Conservation (phyloP, 2,113 vertebrate species). For the Eulacestoma nigropectus region DNA sequence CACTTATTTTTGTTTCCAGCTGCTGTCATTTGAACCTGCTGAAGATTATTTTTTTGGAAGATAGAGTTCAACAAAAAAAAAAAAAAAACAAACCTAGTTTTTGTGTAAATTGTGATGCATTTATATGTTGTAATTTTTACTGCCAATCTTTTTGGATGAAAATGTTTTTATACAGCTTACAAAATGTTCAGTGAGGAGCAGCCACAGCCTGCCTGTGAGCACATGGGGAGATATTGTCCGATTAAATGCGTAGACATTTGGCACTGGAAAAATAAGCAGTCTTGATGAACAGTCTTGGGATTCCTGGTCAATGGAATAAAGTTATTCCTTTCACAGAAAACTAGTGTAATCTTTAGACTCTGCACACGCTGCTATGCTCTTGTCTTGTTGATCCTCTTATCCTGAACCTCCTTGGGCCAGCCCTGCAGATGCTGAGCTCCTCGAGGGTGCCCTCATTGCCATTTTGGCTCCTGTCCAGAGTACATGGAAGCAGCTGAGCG, state of each 20-base stretch:
- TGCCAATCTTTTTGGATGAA: conserved; percentile 76
- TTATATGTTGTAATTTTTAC: conserved; percentile 78
- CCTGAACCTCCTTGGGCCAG: background rate
- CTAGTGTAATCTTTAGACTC: conserved; percentile 28
- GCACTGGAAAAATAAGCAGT: conserved; percentile 50
- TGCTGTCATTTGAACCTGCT: conserved; percentile 68
- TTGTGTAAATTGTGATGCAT: conserved; percentile 69
- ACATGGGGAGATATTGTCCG: background rate
- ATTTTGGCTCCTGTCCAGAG: background rate
- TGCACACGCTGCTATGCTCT: accelerated
- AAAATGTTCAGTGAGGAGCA: conserved; percentile 57
- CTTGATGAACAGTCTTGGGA: conserved; percentile 53
- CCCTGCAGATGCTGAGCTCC: background rate
- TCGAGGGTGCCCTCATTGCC: background rate
- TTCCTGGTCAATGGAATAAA: conserved; percentile 70
- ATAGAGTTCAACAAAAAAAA: conserved; percentile 55
- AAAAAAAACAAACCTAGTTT: conserved; percentile 52
- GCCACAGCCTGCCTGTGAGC: conserved; percentile 51
- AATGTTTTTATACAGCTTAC: conserved; percentile 77
- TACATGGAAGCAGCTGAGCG: background rate
- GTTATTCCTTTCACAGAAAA: conserved; percentile 66
- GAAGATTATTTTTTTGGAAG: conserved; percentile 69
- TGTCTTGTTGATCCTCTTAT: background rate
- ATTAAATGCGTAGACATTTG: background rate
- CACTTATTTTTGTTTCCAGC: conserved; percentile 57